phyloP scores from a whole-genome alignment of 2,113 vertebrate genomes.

The Mus pahari region DNA sequence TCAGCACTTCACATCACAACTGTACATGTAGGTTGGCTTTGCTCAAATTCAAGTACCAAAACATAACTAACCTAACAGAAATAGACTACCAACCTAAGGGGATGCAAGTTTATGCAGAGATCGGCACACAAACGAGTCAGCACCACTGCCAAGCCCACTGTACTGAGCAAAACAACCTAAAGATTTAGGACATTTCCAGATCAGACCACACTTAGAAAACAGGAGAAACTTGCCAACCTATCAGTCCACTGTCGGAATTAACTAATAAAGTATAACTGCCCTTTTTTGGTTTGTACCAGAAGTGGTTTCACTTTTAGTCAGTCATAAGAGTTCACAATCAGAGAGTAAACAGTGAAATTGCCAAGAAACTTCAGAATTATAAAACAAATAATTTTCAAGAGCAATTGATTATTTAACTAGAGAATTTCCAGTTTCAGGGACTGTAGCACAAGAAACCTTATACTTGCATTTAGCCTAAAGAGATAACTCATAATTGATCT shows the following conservation, averaged over 20 bases:
- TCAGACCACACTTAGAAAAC: constrained; percentile 47
- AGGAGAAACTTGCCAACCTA: background rate
- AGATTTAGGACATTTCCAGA: constrained; percentile 11
- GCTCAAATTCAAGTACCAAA: constrained; percentile 54
- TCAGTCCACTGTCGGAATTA: background rate
- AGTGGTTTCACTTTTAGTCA: constrained; percentile 44
- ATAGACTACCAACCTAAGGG: background rate
- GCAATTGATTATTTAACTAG: constrained; percentile 42
- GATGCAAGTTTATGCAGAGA: background rate
- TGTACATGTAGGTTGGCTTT: background rate
- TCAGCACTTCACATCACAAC: constrained; percentile 42
- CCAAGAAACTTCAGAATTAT: constrained; percentile 35
- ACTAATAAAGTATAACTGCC: background rate
- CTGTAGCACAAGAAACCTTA: background rate
- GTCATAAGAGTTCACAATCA: background rate
- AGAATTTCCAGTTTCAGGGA: constrained; percentile 49
- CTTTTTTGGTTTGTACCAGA: constrained; percentile 20
- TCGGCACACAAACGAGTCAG: background rate
- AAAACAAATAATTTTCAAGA: background rate
- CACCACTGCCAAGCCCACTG: background rate
- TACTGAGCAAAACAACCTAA: constrained; percentile 25
- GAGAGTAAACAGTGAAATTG: constrained; percentile 42
- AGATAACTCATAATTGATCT: background rate
- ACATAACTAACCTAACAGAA: constrained; percentile 48
- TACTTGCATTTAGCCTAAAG: background rate